Base-by-base conservation (phyloP, 2,888 invertebrate species). In the Nipponacmea schrenckii region DNA sequence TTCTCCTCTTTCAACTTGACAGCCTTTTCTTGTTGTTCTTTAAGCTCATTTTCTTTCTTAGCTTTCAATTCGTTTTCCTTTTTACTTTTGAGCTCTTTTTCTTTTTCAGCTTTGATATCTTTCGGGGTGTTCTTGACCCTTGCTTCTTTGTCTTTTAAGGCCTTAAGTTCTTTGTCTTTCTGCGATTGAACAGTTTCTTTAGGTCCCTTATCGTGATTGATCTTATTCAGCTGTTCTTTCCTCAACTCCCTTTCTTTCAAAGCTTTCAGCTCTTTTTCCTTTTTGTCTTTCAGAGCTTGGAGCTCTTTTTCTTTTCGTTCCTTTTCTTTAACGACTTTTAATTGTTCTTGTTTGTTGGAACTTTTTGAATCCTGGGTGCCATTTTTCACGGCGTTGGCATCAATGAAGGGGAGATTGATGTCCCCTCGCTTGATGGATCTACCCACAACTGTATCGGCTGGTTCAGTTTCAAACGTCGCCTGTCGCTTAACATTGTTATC, bases 401-500 rank as follows among this genome's bases (percentile, higher is more conserved):
- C 71, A 7, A 78, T 71, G 12, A 76, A 45, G 0, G 76, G 76
- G 39, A 77, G 50, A 31, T 74, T 70, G 62, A 77, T 68, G 45
- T 74, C 70, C 1, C 78, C 78, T 10, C 72, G 68, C 24, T 70
- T 56, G 62, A 76, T 72, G 65, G 66, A 69, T 46, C 64, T 64
- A 8, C 71, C 70, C 2, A 62, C 62, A 2, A 63, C 68, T 17
- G 62, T 26, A 26, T 72, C 72, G 0, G 73, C 74, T 0, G 78
- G 75, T 46, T 80, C 81, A 17, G 80, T 80, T 70, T 78, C 77
- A 74, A 81, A 82, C n/a, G 81, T 82, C 7, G 76, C 71, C 68
- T 71, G 56, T 12, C 66, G 71, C 48, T 70, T 72, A 56, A 77
- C 74, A 68, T 56, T 56, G 56, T 56, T 56, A 14, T 56, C 56